A percentile compares a stretch with the other conserved stretches of the same genome.
Conservation (phyloP, 2,797 vertebrate species). For the Schizopygopsis pylzovi region DNA sequence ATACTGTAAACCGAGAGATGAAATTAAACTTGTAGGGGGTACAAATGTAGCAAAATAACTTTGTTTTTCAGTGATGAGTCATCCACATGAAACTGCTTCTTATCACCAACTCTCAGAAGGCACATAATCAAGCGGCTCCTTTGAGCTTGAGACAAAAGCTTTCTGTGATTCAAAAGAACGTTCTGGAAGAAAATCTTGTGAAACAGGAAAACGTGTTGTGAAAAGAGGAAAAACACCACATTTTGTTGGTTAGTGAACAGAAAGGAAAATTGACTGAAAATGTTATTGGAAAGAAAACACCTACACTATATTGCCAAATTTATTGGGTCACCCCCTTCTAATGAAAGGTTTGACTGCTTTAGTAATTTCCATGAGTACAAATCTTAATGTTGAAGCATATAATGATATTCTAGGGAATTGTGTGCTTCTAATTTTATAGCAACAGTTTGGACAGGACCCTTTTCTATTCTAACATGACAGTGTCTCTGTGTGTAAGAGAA, state of each 20-base stretch:
- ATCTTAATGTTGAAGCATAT: too few species aligned
- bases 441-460: too few species aligned
- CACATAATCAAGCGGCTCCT: constrained; percentile 48
- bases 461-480: too few species aligned
- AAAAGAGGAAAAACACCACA: neutral
- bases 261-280: neutral
- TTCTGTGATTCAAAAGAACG: constrained; percentile 22
- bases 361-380: too few species aligned
- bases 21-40: constrained; percentile 29
- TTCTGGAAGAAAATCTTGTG: constrained; percentile 20
- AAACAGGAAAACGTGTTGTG: neutral
- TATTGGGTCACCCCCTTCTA: too few species aligned
- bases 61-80: constrained; percentile 46
- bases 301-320: neutral
- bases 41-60: constrained; percentile 22
- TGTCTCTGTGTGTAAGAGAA: too few species aligned
- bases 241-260: neutral
- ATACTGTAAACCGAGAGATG: constrained; percentile 1
- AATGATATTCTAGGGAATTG: too few species aligned
- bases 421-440: too few species aligned
- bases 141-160: constrained; percentile 48
- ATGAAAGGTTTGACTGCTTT: too few species aligned
- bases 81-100: constrained; percentile 54
- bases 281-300: neutral
- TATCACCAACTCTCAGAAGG: constrained; percentile 57